phyloP scores from a whole-genome alignment of 1,140 invertebrate genomes.

The Eciton burchellii region DNA sequence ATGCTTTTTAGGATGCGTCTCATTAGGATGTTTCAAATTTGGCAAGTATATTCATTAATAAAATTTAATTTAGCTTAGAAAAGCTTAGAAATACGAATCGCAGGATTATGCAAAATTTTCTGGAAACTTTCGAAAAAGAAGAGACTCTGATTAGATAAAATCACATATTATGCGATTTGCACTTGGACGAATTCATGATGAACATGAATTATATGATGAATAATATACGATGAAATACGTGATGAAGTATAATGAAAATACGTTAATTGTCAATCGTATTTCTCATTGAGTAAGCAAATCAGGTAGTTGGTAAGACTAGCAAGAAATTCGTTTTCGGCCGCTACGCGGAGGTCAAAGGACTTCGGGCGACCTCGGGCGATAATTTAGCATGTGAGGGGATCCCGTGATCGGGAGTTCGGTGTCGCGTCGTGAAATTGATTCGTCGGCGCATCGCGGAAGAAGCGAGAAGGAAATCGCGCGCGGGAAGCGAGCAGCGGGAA shows the following conservation, averaged over 20 bases:
- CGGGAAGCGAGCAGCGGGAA: not conserved
- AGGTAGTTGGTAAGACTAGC: slow-evolving; percentile 41
- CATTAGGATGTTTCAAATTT: no score
- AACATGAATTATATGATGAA: no score
- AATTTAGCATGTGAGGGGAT: slow-evolving; percentile 36
- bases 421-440: slow-evolving; percentile 42
- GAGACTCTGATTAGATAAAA: no score
- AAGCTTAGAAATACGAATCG: no score
- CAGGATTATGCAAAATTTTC: no score
- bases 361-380: slow-evolving; percentile 49
- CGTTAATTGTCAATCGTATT: slow-evolving; percentile 68
- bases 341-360: slow-evolving; percentile 63
- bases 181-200: slow-evolving; percentile 66
- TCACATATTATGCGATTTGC: no score
- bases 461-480: not conserved
- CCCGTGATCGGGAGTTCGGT: slow-evolving; percentile 65
- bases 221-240: no score
- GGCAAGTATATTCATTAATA: no score
- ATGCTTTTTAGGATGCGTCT: no score
- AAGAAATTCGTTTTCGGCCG: slow-evolving; percentile 63
- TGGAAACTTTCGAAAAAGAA: no score
- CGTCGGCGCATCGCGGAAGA: slow-evolving; percentile 13
- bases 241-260: no score
- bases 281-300: slow-evolving; percentile 61
- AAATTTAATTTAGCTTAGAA: no score